Base-by-base conservation (phyloP, 2,113 vertebrate species). In the Leptobrachium leishanense region DNA sequence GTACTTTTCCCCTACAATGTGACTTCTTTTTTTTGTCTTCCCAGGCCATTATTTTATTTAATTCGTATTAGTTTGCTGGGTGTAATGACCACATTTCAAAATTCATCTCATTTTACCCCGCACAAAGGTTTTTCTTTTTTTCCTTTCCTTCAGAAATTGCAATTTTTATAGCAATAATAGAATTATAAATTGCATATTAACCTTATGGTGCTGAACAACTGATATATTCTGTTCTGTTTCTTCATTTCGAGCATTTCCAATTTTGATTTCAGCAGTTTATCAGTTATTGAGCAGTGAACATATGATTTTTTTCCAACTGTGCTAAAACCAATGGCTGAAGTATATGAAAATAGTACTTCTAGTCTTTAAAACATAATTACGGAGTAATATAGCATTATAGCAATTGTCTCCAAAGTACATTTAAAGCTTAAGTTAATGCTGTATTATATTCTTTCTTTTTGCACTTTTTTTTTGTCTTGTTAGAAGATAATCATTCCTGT, bases 221-320 rank as follows among this genome's bases (percentile, higher is more conserved):
- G 65, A 42, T 59, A 68, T 53, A 76, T 55, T 43, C 11, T 12
- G 6, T n/a, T 31, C 54, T 3, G 12, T 68, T 59, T 43, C 41
- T 40, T 59, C 15, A 76, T 65, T 50, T 55, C 41, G 31, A n/a
- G 44, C 53, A 68, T 43, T 68, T 76, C 53, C 50, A 67, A n/a
- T 66, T 66, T 68, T 76, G 75, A 76, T 76, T 76, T 65, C 20
- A 68, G 75, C 75, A 76, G 41, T 76, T 76, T 76, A 76, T 68
- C 74, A 76, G 74, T 76, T 76, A 76, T 68, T 76, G 74, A 65
- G 75, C 10, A 68, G 8, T 44, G 75, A 68, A 76, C 75, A 68
- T 76, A 76, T 76, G 75, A 76, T 76, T 76, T 76, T 66, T 68
- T 66, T 68, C 64, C 66, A 43, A 10, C 75, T 76, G 75, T 10